Evolutionary conservation across 2,888 invertebrate species (phyloP).

Genomic region (Sylvicola fuscatus): DNA sequence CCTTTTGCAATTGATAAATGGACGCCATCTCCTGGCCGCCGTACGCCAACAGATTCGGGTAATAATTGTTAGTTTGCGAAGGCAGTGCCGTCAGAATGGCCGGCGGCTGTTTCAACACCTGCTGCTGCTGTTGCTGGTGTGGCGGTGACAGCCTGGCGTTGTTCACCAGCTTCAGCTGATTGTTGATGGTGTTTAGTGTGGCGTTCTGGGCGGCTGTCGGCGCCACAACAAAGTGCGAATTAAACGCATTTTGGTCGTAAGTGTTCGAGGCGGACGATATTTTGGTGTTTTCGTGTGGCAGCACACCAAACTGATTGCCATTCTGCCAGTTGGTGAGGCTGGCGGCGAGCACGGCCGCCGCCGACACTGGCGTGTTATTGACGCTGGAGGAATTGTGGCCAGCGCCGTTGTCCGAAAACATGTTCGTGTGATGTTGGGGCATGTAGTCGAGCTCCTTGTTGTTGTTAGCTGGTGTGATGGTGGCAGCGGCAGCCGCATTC

Average conservation of each 20-base stretch:
- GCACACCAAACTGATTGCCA: slow-evolving; percentile 48
- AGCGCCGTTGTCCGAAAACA: too few species aligned
- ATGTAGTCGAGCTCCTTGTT: slow-evolving; percentile 10
- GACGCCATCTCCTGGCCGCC: too few species aligned
- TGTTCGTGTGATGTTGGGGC: too few species aligned
- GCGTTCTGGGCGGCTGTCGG: too few species aligned
- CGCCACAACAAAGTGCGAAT: too few species aligned
- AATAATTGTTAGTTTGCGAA: too few species aligned
- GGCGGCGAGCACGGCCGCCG: background rate
- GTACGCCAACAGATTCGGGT: too few species aligned
- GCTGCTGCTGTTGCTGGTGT: slow-evolving; percentile 14
- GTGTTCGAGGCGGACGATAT: too few species aligned
- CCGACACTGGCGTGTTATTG: background rate
- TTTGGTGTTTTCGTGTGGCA: slow-evolving; percentile 49
- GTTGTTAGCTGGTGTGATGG: slow-evolving; percentile 23
- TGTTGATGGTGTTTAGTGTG: too few species aligned
- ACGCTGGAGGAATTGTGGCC: background rate
- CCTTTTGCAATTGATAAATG: background rate
- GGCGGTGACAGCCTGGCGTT: slow-evolving; percentile 1
- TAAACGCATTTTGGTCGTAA: too few species aligned
- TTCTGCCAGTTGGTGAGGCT: background rate
- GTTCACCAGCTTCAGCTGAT: slow-evolving; percentile 1
- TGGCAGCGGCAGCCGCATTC: slow-evolving; percentile 28
- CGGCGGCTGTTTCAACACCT: background rate
- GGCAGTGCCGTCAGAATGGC: too few species aligned